phyloP scores from a whole-genome alignment of 2,888 invertebrate genomes.

The Acanthosepion pharaonis region DNA sequence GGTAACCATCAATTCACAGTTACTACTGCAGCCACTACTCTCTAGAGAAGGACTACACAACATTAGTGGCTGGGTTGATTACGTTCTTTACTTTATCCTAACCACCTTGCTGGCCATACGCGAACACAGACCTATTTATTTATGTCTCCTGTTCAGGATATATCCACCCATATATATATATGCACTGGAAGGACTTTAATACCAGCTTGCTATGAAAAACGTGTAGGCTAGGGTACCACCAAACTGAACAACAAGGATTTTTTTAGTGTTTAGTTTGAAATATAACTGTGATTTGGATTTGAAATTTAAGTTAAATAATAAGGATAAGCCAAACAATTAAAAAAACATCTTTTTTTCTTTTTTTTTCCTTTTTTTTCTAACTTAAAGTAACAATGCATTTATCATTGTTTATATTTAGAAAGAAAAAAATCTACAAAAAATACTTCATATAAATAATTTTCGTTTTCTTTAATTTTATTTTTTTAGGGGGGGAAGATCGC shows the following conservation, averaged over 20 bases:
- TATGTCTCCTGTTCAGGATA: conserved; percentile 33
- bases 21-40: conserved; percentile 20
- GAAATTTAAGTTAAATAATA: background rate
- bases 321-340: background rate
- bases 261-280: background rate
- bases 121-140: background rate
- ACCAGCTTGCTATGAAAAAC: background rate
- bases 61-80: too few species aligned
- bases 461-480: too few species aligned
- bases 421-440: background rate
- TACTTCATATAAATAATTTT: background rate
- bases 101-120: conserved; percentile 33
- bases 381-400: background rate
- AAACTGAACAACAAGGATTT: background rate
- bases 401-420: background rate
- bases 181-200: conserved; percentile 18
- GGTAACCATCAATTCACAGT: background rate
- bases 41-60: background rate
- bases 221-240: background rate
- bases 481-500: too few species aligned
- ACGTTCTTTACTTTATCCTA: background rate
- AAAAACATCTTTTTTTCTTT: background rate
- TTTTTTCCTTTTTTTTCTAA: background rate
- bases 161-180: background rate
- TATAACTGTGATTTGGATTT: background rate